A percentile compares a stretch with the other conserved stretches of the same genome.
phyloP scores from a whole-genome alignment of 1,140 invertebrate species.

The Xylocopa sonorina region DNA sequence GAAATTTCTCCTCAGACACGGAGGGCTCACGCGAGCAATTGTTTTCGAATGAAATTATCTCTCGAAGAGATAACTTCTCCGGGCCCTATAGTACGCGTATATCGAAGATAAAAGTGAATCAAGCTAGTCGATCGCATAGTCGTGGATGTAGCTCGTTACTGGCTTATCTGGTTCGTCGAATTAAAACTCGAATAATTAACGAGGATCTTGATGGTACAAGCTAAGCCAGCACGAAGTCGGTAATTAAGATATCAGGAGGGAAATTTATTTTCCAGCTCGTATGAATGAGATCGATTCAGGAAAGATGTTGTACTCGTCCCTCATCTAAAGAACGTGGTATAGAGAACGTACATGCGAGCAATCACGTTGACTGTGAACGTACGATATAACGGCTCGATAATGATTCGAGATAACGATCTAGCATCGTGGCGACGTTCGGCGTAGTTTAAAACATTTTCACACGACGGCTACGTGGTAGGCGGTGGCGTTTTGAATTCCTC shows the following conservation, averaged over 20 bases:
- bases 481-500: conserved; percentile 77
- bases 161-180: background rate
- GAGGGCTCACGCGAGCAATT: background rate
- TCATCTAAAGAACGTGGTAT: background rate
- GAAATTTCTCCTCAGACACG: background rate
- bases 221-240: too few species aligned
- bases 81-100: too few species aligned
- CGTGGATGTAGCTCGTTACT: background rate
- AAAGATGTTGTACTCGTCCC: background rate
- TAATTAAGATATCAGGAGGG: conserved; percentile 6
- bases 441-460: conserved; percentile 75
- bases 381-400: conserved; percentile 36
- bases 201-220: too few species aligned
- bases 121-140: background rate
- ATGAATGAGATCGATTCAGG: background rate
- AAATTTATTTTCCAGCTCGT: conserved; percentile 13
- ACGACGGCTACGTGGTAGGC: conserved; percentile 53
- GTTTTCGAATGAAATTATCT: conserved; percentile 13
- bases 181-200: conserved; percentile 13
- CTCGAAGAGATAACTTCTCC: background rate
- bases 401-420: conserved; percentile 58
- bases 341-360: background rate
- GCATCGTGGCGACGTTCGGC: conserved; percentile 30
- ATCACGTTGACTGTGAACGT: background rate
- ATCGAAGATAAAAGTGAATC: background rate